Conservation (phyloP, 2,797 vertebrate genomes). For the Melanotaenia pygmaea region DNA sequence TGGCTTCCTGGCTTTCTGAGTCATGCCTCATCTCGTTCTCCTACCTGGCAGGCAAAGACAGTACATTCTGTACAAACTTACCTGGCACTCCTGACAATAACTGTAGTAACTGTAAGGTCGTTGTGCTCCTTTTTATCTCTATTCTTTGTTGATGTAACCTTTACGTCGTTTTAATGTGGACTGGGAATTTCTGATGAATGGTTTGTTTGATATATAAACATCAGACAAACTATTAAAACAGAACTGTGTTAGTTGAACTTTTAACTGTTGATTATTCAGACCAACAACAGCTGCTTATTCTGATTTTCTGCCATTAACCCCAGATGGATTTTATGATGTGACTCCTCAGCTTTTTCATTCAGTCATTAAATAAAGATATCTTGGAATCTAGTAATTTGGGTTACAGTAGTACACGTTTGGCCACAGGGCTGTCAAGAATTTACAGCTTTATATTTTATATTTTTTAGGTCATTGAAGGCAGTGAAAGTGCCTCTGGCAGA, state of each 20-base stretch:
- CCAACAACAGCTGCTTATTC: constrained; percentile 51
- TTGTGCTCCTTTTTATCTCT: constrained; percentile 38
- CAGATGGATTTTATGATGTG: constrained; percentile 48
- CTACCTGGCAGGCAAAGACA: constrained; percentile 56
- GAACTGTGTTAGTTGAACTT: constrained; percentile 25
- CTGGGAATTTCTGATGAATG: constrained; percentile 25
- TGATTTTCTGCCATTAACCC: constrained; percentile 42
- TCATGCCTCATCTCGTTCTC: constrained; percentile 69
- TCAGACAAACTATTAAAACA: constrained; percentile 14
- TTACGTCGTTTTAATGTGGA: constrained; percentile 19
- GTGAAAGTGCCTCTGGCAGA: constrained; percentile 37
- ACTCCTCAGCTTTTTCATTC: constrained; percentile 46
- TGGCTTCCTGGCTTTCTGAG: constrained; percentile 47
- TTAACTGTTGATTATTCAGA: constrained; percentile 14
- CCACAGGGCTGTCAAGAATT: constrained; percentile 36
- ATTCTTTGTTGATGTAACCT: constrained; percentile 47
- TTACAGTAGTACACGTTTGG: constrained; percentile 24
- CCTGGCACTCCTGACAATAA: constrained; percentile 49
- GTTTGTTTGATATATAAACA: constrained; percentile 34
- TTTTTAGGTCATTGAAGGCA: constrained; percentile 29
- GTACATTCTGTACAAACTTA: constrained; percentile 55
- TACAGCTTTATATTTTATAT: constrained; percentile 46
- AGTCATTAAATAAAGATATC: constrained; percentile 42
- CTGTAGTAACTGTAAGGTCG: constrained; percentile 41
- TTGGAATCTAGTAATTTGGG: constrained; percentile 36